Percentiles rank a stretch among this genome's conserved stretches.
Conservation (phyloP, 92 coral and sea anemone species). For the Blastomussa wellsi region DNA sequence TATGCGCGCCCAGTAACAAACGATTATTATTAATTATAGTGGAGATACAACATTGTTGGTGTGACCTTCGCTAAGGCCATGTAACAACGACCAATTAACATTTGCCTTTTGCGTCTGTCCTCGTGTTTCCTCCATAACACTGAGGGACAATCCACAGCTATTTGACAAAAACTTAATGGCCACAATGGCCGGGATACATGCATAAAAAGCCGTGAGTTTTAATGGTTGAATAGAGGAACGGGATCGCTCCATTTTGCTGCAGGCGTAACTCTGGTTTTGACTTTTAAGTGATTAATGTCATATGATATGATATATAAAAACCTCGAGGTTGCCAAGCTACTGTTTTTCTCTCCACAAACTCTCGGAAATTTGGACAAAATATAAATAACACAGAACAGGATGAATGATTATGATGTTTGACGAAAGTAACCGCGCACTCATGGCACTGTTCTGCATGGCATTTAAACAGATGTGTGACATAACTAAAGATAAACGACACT, state of each 20-base stretch:
- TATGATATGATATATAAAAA: not conserved
- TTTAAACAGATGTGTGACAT: too few species aligned
- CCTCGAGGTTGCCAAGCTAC: not conserved
- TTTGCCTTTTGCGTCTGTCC: not conserved
- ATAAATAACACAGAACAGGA: too few species aligned
- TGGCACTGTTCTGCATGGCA: too few species aligned
- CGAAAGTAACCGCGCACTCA: too few species aligned
- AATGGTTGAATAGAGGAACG: not conserved
- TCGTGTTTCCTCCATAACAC: not conserved
- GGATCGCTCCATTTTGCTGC: not conserved
- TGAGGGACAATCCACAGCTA: not conserved
- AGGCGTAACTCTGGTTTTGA: not conserved
- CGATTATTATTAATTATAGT: not conserved
- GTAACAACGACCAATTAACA: not conserved
- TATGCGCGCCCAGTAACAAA: not conserved
- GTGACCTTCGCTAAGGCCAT: not conserved
- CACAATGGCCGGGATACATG: not conserved
- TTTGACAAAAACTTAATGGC: not conserved
- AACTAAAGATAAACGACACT: too few species aligned
- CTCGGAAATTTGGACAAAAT: too few species aligned
- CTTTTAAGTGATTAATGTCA: not conserved
- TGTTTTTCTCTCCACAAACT: too few species aligned
- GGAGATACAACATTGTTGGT: not conserved
- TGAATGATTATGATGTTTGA: too few species aligned
- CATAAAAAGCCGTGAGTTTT: not conserved